Base-by-base conservation (phyloP, 2,888 invertebrate genomes). In the Meiosimyza platycephala region DNA sequence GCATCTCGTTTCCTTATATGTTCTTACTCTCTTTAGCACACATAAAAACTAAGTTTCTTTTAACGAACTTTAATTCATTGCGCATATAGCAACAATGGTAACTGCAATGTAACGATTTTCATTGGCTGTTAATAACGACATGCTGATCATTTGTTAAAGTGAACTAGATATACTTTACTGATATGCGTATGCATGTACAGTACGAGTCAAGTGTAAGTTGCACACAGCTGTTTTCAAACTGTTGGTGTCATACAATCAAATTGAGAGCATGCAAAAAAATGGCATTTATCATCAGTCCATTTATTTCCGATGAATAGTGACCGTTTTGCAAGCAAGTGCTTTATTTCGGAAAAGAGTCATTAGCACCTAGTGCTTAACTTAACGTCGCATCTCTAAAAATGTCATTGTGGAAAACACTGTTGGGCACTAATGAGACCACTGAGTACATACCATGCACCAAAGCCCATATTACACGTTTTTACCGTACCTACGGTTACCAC, bases 61-160 rank as follows among this genome's bases (percentile, higher is more conserved):
- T 84, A 83, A 83, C 82, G 76, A 76, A 75, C 75, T 78, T 79
- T 84, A 84, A 84, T 82, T 83, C 83, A 84, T 83, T 84, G 82
- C 84, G 83, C 82, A 79, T 75, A 73, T 73, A 73, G 67, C 57
- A 15, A 12, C 54, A 16, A 47, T 57, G 15, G 22, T 15, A 6
- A 60, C 18, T 40, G n/a, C 65, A 50, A 66, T 40, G 47, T 48
- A 48, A 51, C 22, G 28, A 15, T 51, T 65, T 12, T 74, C 64
- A 79, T 79, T 79, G 78, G 78, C 71, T 64, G 50, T n/a, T 72
- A 59, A 22, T 16, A 9, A 15, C 40, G 6, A 48, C 28, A 6
- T 1, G 40, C 15, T 15, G 2, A n/a, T 68, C 74, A 54, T 74
- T 72, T 64, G 79, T 73, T 66, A 72, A 75, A 78, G 76, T 75